Evolutionary conservation across 2,797 vertebrate species (phyloP).

Genomic region (Coreius guichenoti): DNA sequence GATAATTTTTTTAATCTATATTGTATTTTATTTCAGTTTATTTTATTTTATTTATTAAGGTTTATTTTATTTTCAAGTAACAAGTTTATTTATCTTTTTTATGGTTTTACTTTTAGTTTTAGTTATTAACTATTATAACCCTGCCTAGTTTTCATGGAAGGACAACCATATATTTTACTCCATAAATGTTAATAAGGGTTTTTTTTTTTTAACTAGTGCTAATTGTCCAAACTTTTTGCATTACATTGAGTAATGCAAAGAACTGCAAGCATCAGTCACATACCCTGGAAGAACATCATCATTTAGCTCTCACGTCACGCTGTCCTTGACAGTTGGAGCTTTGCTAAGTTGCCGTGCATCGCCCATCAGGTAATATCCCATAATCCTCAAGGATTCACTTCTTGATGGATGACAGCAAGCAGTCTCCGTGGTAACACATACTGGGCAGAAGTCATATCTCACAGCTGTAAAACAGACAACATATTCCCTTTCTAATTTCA

Average conservation of each 20-base stretch:
- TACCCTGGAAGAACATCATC: slow-evolving; percentile 17
- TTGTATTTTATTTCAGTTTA: too few species aligned
- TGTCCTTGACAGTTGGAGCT: slow-evolving; percentile 40
- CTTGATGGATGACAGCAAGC: slow-evolving; percentile 66
- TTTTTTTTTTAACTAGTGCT: not conserved
- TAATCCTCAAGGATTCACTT: slow-evolving; percentile 60
- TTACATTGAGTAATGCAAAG: not conserved
- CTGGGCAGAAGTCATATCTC: slow-evolving; percentile 50
- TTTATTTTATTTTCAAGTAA: too few species aligned
- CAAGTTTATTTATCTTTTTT: too few species aligned
- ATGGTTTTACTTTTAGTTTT: too few species aligned
- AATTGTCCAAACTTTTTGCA: not conserved
- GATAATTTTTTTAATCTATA: too few species aligned
- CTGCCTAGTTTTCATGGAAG: not conserved
- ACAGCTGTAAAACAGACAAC: slow-evolving; percentile 66
- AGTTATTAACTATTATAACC: too few species aligned
- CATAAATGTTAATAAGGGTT: not conserved
- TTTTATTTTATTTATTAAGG: too few species aligned
- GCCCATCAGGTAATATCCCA: slow-evolving; percentile 37
- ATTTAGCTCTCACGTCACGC: slow-evolving; percentile 42
- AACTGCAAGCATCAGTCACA: slow-evolving; percentile 6
- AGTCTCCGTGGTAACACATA: slow-evolving; percentile 42
- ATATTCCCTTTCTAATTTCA: slow-evolving; percentile 69
- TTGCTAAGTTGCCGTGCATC: slow-evolving; percentile 20
- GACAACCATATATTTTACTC: not conserved